Base-by-base conservation (phyloP, 2,888 invertebrate species). In the Sminthurinus aureus region DNA sequence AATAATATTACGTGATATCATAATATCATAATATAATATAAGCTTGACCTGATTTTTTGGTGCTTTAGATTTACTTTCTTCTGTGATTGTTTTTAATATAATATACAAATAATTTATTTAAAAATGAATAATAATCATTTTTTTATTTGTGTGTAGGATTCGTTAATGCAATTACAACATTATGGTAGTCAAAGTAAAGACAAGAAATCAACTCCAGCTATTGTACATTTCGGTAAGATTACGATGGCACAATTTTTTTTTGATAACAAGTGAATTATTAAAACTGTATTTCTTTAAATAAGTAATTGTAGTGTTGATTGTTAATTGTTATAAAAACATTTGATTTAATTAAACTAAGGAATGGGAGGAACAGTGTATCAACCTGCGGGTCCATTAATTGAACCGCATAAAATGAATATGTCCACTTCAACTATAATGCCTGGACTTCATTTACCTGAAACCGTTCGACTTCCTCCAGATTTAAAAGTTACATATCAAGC, bases 371-470 rank as follows among this genome's bases (percentile, higher is more conserved):
- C 88, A 13, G 87, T 88, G 24, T 96, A 96, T 92, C 96, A 96
- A 92, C 96, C 96, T 89, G 96, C 96, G 89, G 96, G 96, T 87
- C 96, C 97, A 89, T 92, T 96, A 91, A 96, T 96, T 22, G 88
- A 88, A 73, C 88, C 88, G n/a, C 88, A 88, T 75, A 88, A 88
- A 81, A 84, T 82, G 79, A 38, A 81, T 38, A 22, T n/a, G 15
- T 77, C 78, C 51, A 26, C 77, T 50, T 73, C 74, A 13, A 52
- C 75, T n/a, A 38, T 38, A 38, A 84, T 86, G 18, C 85, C 87
- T 13, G 86, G 86, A 69, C 69, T 88, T 51, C 71, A 79, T 64
- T 84, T 88, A n/a, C 88, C 88, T 15, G 87, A 88, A 83, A 86
- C 87, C 6, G 88, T 88, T 66, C 79, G 86, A 81, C 85, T 88